Base-by-base conservation (phyloP, 1,140 invertebrate genomes). In the Lithobius niger region DNA sequence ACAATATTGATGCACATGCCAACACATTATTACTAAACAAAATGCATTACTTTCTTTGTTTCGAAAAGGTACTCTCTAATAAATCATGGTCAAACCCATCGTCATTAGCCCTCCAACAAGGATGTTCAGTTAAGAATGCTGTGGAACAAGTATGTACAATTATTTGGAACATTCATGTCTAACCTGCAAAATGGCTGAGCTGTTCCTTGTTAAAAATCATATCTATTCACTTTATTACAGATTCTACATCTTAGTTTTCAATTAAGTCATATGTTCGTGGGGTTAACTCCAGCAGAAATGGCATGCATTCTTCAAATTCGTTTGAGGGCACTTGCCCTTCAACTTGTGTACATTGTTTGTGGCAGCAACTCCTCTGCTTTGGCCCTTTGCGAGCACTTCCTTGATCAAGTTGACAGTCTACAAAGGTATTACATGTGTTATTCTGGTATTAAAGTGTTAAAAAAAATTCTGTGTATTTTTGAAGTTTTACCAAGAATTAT, bases 201-300 rank as follows among this genome's bases (percentile, higher is more conserved):
- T 10, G n/a, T 10, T 18, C 6, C 22, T 18, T 18, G 48, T 31
- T 18, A 27, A 51, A 24, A 10, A 13, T 13, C 21, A 55, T 44
- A 16, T 18, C 47, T 43, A 18, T 55, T 26, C 27, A 16, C 27
- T 27, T 26, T 50, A 26, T 27, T 50, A 16, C 27, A 65, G 60
- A 61, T 66, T 16, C 40, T 66, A 4, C 54, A 81, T 15, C 77
- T 86, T 64, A 82, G 84, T 42, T 78, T 90, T 54, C 77, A 79
- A 70, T 71, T 94, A 26, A 83, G 89, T 65, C 82, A 88, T 69
- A 77, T 87, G 18, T 94, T 92, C 69, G 82, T 83, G 52, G 86
- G 85, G 0, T 73, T 92, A 24, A 81, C 76, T 27, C 77, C 82
- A 45, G 75, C 76, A 3, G 87, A 92, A 65, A 75, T 81, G 40